phyloP scores from a whole-genome alignment of 2,113 vertebrate species.

The Lanius collurio region DNA sequence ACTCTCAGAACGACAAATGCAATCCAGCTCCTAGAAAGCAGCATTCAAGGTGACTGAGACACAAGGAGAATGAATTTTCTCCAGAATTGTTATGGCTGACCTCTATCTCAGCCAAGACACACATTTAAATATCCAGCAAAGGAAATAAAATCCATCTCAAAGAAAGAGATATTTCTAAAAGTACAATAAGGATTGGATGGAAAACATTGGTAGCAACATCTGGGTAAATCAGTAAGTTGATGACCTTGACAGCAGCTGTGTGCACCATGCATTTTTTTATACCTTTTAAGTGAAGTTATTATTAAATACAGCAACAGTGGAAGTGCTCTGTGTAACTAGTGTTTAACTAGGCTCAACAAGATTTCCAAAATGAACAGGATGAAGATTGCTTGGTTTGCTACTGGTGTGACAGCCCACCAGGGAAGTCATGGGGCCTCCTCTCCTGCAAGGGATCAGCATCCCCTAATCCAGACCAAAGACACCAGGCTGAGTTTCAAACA shows the following conservation, averaged over 20 bases:
- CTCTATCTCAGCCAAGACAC: neutral
- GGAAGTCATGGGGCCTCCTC: neutral
- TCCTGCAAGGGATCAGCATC: neutral
- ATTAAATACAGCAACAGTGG: neutral
- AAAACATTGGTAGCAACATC: neutral
- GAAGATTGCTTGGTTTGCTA: neutral
- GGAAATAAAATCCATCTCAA: neutral
- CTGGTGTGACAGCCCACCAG: neutral
- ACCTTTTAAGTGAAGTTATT: neutral
- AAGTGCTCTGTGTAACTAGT: neutral
- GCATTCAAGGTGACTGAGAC: constrained; percentile 6
- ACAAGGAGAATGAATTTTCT: neutral
- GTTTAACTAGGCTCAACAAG: neutral
- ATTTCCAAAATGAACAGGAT: neutral
- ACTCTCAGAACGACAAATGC: neutral
- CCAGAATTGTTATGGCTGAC: neutral
- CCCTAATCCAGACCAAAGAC: neutral
- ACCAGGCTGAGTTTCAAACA: neutral
- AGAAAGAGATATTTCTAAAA: neutral
- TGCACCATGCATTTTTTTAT: neutral
- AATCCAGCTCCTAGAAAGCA: neutral
- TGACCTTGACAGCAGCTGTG: neutral
- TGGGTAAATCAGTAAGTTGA: neutral
- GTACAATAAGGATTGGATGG: neutral
- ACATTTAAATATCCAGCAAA: neutral